Evolutionary conservation across 2,113 vertebrate species (phyloP).

Genomic region (Otolemur garnettii): DNA sequence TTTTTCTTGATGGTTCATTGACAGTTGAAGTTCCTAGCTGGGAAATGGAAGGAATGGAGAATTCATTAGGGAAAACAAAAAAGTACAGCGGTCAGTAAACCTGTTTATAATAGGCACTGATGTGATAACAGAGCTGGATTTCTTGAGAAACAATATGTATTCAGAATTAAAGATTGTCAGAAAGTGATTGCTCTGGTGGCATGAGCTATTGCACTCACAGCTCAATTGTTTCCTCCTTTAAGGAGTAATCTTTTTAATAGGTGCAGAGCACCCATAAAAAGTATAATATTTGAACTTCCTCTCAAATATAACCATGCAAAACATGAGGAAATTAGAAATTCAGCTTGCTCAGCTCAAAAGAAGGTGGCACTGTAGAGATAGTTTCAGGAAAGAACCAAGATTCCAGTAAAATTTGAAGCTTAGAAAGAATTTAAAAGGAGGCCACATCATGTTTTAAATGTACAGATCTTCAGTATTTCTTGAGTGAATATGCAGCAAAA

Average conservation of each 20-base stretch:
- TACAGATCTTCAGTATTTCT: not conserved
- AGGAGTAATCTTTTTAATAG: not conserved
- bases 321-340: constrained; percentile 22
- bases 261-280: not conserved
- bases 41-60: not conserved
- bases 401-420: constrained; percentile 17
- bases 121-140: not conserved
- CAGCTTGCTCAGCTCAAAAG: not conserved
- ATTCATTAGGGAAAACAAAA: constrained; percentile 8
- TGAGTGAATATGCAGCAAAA: not conserved
- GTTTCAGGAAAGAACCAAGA: not conserved
- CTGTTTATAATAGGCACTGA: not conserved
- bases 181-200: not conserved
- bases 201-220: not conserved
- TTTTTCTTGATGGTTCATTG: not conserved
- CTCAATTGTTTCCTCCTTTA: not conserved
- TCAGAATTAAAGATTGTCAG: not conserved
- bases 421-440: not conserved
- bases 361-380: not conserved
- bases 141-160: not conserved
- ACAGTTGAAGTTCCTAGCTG: not conserved
- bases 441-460: not conserved
- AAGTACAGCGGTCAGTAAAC: not conserved
- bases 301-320: not conserved
- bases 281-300: not conserved